Base-by-base conservation (phyloP, 2,888 invertebrate genomes). In the Acheta domesticus region DNA sequence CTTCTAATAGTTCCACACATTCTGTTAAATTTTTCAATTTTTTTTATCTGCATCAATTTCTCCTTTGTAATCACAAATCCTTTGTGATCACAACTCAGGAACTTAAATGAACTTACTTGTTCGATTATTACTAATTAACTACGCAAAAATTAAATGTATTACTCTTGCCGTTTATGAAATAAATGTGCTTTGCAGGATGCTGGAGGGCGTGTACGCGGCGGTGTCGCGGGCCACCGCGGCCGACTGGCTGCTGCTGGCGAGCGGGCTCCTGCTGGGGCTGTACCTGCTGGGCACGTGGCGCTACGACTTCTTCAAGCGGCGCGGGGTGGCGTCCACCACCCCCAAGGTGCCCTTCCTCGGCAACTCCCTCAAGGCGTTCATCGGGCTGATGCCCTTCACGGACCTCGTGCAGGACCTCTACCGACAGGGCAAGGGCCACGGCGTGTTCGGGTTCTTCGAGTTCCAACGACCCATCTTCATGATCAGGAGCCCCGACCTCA, bases 321-420 rank as follows among this genome's bases (percentile, higher is more conserved):
- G 75, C 75, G 75, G 75, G 16, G 75, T 75, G 16, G 23, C 75
- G 11, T 75, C 21, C 21, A 19, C 75, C 16, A 14, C 4, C n/a
- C n/a, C 75, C 16, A 11, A n/a, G n/a, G 16, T 14, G 75, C 75
- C 75, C 75, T 75, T 75, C 75, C 16, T 75, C 23, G 75, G 75
- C 20, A 19, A 23, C 23, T 12, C 36, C 12, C 21, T 75, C 16
- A n/a, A n/a, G 16, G 75, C 36, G 11, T 14, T 36, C 21, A 1
- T 23, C 11, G 36, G 36, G 11, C 16, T 21, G 12, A 75, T 16
- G 5, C 75, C 21, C 3, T 14, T 75, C 21, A 14, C 75, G 16
- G 75, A 75, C 75, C 16, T 20, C 21, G 75, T 75, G 16, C n/a
- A 19, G 14, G 75, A 75, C 20, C 23, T 75, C 20, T 75, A 75